Evolutionary conservation across 2,888 invertebrate species (phyloP).

Genomic region (Plebejus anna): DNA sequence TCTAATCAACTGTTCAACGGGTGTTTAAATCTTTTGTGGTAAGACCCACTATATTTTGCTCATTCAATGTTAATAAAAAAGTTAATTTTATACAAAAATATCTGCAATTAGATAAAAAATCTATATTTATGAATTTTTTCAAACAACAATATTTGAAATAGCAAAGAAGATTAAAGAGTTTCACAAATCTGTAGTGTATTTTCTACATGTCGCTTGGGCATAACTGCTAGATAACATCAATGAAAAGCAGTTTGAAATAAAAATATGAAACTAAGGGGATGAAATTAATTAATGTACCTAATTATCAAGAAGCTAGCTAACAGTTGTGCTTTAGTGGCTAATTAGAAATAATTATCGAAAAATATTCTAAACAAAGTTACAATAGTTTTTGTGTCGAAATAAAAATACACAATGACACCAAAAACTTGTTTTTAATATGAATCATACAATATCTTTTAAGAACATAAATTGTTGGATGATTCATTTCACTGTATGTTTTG

Average conservation of each 20-base stretch:
- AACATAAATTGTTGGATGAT: not conserved
- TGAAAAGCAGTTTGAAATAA: not conserved
- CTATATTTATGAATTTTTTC: not conserved
- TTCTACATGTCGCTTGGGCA: not conserved
- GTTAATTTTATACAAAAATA: not conserved
- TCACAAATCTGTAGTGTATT: not conserved
- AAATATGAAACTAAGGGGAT: no score
- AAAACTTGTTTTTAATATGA: not conserved
- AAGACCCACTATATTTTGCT: no score
- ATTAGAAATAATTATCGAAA: not conserved
- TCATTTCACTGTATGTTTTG: conserved; percentile 4
- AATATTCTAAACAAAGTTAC: not conserved
- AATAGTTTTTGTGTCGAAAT: not conserved
- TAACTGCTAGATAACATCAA: not conserved
- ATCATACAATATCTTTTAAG: not conserved
- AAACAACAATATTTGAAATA: not conserved
- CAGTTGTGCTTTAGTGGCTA: not conserved
- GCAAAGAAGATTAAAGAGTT: not conserved
- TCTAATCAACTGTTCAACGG: no score
- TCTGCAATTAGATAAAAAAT: not conserved
- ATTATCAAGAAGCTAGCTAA: not conserved
- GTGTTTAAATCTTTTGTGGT: no score
- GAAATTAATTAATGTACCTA: no score
- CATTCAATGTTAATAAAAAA: no score
- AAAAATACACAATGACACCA: not conserved